Percentiles rank a stretch among this genome's conserved stretches.
These are phyloP conservation scores for Lordiphosa collinella DNA, from an alignment of 1,140 invertebrate genomes.

Conservation along the genomic window DNA sequence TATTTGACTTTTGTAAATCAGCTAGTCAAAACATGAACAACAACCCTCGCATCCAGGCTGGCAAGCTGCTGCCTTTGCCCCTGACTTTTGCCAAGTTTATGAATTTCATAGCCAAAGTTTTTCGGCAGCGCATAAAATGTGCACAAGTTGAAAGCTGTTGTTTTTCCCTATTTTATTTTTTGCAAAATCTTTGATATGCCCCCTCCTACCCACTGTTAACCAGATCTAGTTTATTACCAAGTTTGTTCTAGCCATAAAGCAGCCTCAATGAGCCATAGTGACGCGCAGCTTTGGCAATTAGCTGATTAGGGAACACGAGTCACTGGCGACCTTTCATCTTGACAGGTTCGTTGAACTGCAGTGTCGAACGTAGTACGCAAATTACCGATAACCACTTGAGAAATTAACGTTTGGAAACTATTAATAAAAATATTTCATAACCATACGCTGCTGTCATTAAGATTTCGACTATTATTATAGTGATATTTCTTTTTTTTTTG, in stretches of 20 bases:
- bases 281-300: slow-evolving; percentile 28
- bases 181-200: slow-evolving; percentile 47
- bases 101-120: slow-evolving; percentile 74
- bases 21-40: too few relatives aligned
- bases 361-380: slow-evolving; percentile 55
- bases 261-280: slow-evolving; percentile 7
- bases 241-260: slow-evolving; percentile 25
- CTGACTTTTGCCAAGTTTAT: slow-evolving; percentile 69
- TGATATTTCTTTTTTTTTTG: slow-evolving; percentile 45
- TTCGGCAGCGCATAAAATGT: slow-evolving; percentile 53
- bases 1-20: too few relatives aligned
- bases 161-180: slow-evolving; percentile 34
- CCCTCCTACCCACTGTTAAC: slow-evolving; percentile 26
- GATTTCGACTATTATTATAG: slow-evolving; percentile 32
- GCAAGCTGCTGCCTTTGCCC: background rate
- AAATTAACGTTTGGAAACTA: slow-evolving; percentile 40
- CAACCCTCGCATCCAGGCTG: too few relatives aligned
- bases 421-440: slow-evolving; percentile 31
- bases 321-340: slow-evolving; percentile 53
- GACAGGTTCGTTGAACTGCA: slow-evolving; percentile 55
- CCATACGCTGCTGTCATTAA: slow-evolving; percentile 38
- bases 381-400: slow-evolving; percentile 67
- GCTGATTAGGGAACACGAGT: slow-evolving; percentile 24
- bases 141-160: slow-evolving; percentile 63
- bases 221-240: slow-evolving; percentile 47